Evolutionary conservation across 2,888 invertebrate genomes (phyloP).

Genomic region (Abscondita cerata): DNA sequence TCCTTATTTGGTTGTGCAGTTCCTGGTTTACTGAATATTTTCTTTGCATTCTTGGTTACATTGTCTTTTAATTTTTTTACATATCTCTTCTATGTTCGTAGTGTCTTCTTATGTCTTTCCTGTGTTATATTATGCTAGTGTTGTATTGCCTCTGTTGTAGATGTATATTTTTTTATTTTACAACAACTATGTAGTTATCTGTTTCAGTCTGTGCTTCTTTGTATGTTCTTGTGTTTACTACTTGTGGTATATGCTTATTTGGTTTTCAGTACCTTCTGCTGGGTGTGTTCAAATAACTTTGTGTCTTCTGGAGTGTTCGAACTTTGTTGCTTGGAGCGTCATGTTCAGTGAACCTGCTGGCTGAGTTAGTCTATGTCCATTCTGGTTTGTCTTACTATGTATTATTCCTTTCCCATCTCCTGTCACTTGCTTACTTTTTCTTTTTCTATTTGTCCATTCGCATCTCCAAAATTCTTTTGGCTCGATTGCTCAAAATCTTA

Average conservation of each 20-base stretch:
- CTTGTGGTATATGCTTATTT: conserved; percentile 9
- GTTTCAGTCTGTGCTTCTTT: conserved; percentile 11
- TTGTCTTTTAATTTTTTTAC: neutral
- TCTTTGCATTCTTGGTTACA: too few species aligned
- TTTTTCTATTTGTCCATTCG: too few species aligned
- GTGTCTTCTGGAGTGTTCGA: conserved; percentile 2
- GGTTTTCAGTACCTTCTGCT: neutral
- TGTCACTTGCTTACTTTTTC: too few species aligned
- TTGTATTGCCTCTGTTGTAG: conserved; percentile 10
- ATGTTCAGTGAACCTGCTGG: conserved; percentile 2
- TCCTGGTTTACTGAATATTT: too few species aligned
- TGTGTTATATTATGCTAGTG: conserved; percentile 1
- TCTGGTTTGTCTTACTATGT: too few species aligned
- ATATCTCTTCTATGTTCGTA: conserved; percentile 7
- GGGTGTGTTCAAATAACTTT: too few species aligned
- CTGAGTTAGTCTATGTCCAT: too few species aligned
- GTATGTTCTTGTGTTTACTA: neutral
- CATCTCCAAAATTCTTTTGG: too few species aligned
- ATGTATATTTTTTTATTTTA: conserved; percentile 8
- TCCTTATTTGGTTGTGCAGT: neutral
- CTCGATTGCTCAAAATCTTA: too few species aligned
- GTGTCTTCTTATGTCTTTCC: conserved; percentile 5
- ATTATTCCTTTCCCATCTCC: too few species aligned
- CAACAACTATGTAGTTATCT: neutral
- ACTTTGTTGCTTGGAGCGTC: conserved; percentile 8